These are phyloP conservation scores for Teinopalpus imperialis DNA, from an alignment of 2,888 invertebrate species.

Conservation along the genomic window DNA sequence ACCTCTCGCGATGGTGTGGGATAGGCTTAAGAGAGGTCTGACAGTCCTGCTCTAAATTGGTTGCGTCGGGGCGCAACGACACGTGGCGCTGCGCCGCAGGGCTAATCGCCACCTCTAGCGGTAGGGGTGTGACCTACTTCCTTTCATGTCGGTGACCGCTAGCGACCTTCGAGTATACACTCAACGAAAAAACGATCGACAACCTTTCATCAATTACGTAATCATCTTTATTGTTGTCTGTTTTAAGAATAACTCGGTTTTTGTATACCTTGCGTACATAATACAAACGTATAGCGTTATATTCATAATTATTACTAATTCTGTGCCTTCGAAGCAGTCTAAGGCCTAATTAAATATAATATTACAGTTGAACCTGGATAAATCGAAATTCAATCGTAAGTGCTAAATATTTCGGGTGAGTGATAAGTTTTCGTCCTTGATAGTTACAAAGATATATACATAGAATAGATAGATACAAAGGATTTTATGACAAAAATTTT, in stretches of 20 bases:
- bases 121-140: constrained; percentile 70
- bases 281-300: background rate
- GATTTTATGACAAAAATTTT: too few species aligned
- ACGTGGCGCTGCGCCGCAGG: constrained; percentile 49
- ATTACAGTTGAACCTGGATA: too few species aligned
- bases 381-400: too few species aligned
- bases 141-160: constrained; percentile 69
- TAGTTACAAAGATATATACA: too few species aligned
- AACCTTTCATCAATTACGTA: constrained; percentile 62
- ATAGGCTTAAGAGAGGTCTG: constrained; percentile 13
- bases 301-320: too few species aligned
- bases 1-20: constrained; percentile 1
- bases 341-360: too few species aligned
- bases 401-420: too few species aligned
- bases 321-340: too few species aligned
- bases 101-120: constrained; percentile 34
- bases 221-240: constrained; percentile 51
- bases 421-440: too few species aligned
- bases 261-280: background rate
- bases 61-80: constrained; percentile 38
- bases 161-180: constrained; percentile 73
- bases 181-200: constrained; percentile 56
- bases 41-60: constrained; percentile 14
- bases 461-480: too few species aligned
- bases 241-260: background rate